phyloP scores from a whole-genome alignment of 2,797 vertebrate genomes.

The Gallinago stenura region DNA sequence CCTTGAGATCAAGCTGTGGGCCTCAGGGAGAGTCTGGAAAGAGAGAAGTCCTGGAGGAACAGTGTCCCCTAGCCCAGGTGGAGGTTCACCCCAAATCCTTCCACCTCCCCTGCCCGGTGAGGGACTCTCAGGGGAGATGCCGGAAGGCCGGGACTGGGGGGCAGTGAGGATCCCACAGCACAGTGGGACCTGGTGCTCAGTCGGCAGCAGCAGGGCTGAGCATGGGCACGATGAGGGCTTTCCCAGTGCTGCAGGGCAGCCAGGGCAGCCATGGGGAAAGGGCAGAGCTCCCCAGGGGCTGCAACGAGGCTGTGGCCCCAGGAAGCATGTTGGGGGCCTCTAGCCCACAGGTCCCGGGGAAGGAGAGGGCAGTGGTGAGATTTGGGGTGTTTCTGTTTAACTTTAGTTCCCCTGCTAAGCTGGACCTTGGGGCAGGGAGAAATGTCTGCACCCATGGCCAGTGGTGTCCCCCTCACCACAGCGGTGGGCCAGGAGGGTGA shows the following conservation, averaged over 20 bases:
- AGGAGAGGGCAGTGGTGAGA: background rate
- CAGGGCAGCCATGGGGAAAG: background rate
- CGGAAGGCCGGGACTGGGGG: background rate
- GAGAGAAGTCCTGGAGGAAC: background rate
- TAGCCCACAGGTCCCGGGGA: background rate
- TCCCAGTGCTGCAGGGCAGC: accelerated
- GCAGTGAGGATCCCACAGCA: accelerated
- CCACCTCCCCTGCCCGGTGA: background rate
- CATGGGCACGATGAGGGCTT: accelerated
- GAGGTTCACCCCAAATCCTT: background rate
- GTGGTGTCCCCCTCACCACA: background rate
- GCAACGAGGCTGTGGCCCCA: background rate
- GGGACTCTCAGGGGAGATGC: background rate
- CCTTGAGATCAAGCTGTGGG: background rate
- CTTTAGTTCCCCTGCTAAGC: background rate
- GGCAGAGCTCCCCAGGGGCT: background rate
- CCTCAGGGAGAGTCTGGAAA: background rate
- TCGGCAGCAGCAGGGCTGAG: background rate
- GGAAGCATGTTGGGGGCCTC: background rate
- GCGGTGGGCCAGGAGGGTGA: background rate
- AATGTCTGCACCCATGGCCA: background rate
- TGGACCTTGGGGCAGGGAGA: background rate
- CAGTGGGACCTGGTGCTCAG: accelerated
- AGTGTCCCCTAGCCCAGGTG: no score
- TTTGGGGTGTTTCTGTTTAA: background rate